Conservation (phyloP, 2,797 vertebrate genomes). For the Selene dorsalis region DNA sequence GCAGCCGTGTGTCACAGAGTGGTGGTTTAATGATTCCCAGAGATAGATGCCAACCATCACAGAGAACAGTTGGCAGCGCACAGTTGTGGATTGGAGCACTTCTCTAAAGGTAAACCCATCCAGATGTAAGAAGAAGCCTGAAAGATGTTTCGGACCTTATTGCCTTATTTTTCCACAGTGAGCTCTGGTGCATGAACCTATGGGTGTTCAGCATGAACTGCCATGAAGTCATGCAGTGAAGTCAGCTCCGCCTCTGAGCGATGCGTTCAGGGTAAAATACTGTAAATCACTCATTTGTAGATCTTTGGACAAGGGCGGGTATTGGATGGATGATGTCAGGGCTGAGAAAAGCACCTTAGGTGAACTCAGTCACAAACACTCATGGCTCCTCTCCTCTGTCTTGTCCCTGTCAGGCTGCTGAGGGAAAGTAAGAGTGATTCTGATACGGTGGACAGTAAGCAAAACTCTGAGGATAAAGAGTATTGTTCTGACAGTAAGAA, state of each 20-base stretch:
- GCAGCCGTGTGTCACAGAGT: slow-evolving; percentile 24
- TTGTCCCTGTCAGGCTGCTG: slow-evolving; percentile 75
- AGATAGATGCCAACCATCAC: slow-evolving; percentile 26
- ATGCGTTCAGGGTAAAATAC: not conserved
- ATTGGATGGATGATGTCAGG: not conserved
- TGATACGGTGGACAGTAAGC: slow-evolving; percentile 57
- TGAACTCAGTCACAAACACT: slow-evolving; percentile 13
- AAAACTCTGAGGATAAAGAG: slow-evolving; percentile 70
- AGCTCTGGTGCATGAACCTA: slow-evolving; percentile 7
- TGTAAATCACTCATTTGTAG: not conserved
- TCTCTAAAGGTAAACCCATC: slow-evolving; percentile 41
- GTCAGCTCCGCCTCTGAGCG: not conserved
- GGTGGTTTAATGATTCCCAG: slow-evolving; percentile 49
- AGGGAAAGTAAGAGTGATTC: slow-evolving; percentile 54
- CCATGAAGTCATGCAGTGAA: slow-evolving; percentile 9
- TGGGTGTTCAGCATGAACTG: not conserved
- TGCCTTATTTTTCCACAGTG: slow-evolving; percentile 24
- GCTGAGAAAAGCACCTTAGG: slow-evolving; percentile 6
- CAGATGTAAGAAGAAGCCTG: slow-evolving; percentile 25
- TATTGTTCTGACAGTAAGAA: slow-evolving; percentile 58
- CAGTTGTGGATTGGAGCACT: slow-evolving; percentile 30
- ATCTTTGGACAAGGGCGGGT: slow-evolving; percentile 7
- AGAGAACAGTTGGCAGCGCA: slow-evolving; percentile 37
- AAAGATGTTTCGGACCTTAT: slow-evolving; percentile 8
- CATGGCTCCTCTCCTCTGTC: slow-evolving; percentile 19